Evolutionary conservation across 2,797 vertebrate genomes (phyloP).

Genomic region (Prionace glauca): DNA sequence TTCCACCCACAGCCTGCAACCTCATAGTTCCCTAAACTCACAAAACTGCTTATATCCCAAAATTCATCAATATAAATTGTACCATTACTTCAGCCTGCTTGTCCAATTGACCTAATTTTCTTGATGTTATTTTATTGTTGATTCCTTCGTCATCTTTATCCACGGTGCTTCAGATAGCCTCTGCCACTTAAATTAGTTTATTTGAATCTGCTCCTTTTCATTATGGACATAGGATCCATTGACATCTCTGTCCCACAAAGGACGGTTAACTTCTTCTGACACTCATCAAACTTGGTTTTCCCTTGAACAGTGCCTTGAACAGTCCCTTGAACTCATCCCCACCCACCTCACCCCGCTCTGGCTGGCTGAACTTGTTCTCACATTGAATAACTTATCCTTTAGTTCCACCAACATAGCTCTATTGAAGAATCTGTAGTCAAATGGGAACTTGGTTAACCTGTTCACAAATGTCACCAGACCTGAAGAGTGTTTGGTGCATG

Average conservation of each 20-base stretch:
- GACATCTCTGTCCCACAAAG: background rate
- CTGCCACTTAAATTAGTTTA: background rate
- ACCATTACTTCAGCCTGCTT: too few species aligned
- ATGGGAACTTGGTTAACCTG: background rate
- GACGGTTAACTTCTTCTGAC: background rate
- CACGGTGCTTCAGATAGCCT: background rate
- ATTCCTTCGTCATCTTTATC: background rate
- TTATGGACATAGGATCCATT: background rate
- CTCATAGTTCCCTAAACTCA: too few species aligned
- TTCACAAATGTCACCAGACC: background rate
- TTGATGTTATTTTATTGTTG: background rate
- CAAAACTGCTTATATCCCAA: background rate
- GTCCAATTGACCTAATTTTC: background rate
- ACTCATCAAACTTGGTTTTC: background rate
- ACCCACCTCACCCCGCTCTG: background rate
- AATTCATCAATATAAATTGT: background rate
- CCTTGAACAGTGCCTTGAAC: background rate
- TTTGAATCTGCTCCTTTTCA: background rate
- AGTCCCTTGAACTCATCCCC: background rate
- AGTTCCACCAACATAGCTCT: background rate
- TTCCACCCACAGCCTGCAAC: background rate
- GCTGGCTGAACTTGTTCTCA: background rate
- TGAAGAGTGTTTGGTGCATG: too few species aligned
- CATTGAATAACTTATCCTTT: background rate
- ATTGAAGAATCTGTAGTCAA: background rate